Base-by-base conservation (phyloP, 2,113 vertebrate species). In the Natator depressus region DNA sequence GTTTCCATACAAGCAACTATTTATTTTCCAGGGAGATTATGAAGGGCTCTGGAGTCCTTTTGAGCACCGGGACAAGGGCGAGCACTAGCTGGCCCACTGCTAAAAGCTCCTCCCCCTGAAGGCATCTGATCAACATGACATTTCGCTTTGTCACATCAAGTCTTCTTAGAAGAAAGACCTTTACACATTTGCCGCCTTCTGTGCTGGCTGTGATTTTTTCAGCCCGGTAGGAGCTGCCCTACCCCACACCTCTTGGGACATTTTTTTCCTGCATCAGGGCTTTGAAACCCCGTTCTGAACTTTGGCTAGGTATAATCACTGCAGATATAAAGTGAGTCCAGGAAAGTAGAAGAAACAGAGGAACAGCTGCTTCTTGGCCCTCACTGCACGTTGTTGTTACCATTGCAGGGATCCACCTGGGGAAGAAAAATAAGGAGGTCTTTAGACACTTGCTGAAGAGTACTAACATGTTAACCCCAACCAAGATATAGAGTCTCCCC, bases 301-400 rank as follows among this genome's bases (percentile, higher is more conserved):
- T 3, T 10, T 20, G 84, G 90, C 88, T 85, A 72, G 14, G 2
- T 2, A 3, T 6, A 65, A 25, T 90, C 92, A 65, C 84, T 38
- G 46, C 86, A 69, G 38, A 25, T 20, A 54, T 2, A 88, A 82
- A 79, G 69, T 81, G 9, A 84, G 93, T 95, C 95, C 93, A 83
- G n/a, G 59, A 94, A 84, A 89, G 53, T 42, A 4, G 50, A 84
- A 84, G 65, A 93, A 79, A 95, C 93, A 93, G 25, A 82, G 50
- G 57, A 76, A 91, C 13, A 83, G 91, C 76, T 82, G 82, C 82
- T 92, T 38, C 84, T 55, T 82, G 38, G 72, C 12, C 25, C 82
- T 98, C 98, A 98, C 94, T 98, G 97, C 54, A 96, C 95, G 0
- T 97, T 98, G 95, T 98, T 98, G 95, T 98, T 98, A 9, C 89